These are phyloP conservation scores for Tetranychus cinnabarinus DNA, from an alignment of 1,140 invertebrate genomes.

Conservation along the genomic window DNA sequence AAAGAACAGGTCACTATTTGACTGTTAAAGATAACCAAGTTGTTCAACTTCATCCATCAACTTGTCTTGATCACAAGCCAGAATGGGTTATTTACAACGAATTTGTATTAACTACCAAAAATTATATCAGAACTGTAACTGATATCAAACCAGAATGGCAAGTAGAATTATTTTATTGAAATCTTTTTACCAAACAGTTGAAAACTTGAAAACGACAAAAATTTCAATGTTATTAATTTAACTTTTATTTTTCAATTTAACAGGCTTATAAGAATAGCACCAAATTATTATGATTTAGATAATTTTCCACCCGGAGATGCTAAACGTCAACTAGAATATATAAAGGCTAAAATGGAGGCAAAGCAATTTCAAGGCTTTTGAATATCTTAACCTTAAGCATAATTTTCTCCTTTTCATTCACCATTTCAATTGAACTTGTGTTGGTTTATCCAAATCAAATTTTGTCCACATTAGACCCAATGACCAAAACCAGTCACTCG, in stretches of 20 bases:
- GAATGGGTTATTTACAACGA: constrained; percentile 99
- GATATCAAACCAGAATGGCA: constrained; percentile 83
- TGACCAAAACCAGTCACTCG: too few species aligned
- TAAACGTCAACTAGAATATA: constrained; percentile 62
- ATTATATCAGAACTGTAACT: constrained; percentile 95
- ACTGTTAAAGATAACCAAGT: constrained; percentile 98
- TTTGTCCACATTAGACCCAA: too few species aligned
- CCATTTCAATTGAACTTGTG: too few species aligned
- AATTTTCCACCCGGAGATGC: constrained; percentile 97
- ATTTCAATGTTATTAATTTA: constrained; percentile 6
- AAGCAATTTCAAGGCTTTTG: background rate
- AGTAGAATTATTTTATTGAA: constrained; percentile 20
- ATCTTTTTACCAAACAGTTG: background rate
- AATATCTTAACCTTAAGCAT: background rate
- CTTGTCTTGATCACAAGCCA: constrained; percentile 94
- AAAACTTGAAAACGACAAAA: too few species aligned
- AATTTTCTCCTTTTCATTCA: background rate
- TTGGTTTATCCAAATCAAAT: too few species aligned
- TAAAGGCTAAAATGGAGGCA: constrained; percentile 51
- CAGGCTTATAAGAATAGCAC: constrained; percentile 83
- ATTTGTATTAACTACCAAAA: constrained; percentile 97
- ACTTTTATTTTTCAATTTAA: constrained; percentile 3
- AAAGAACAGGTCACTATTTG: constrained; percentile 83
- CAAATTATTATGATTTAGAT: constrained; percentile 90
- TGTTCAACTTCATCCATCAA: constrained; percentile 94